phyloP scores from a whole-genome alignment of 2,888 invertebrate genomes.

The Eupithecia inturbata region DNA sequence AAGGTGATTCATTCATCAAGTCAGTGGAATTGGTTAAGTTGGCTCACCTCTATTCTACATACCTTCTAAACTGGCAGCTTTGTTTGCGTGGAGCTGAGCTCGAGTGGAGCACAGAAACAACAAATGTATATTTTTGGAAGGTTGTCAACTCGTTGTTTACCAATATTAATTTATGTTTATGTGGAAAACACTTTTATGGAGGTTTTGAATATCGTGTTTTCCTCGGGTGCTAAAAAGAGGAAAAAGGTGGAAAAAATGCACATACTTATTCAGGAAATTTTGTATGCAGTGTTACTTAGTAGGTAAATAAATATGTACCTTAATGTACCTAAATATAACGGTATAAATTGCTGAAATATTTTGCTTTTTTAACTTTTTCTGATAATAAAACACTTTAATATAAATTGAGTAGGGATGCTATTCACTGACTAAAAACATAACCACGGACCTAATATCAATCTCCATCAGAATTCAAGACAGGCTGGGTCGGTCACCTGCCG shows the following conservation, averaged over 20 bases:
- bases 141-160: conserved; percentile 63
- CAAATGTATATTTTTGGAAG: conserved; percentile 60
- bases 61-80: conserved; percentile 43
- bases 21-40: conserved; percentile 50
- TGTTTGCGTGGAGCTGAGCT: conserved; percentile 50
- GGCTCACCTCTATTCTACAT: conserved; percentile 47
- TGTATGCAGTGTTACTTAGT: background rate
- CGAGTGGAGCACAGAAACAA: conserved; percentile 51
- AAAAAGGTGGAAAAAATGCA: background rate
- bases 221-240: background rate
- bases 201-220: conserved; percentile 40
- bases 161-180: conserved; percentile 57
- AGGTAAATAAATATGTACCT: background rate
- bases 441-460: conserved; percentile 37
- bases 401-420: conserved; percentile 10
- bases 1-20: conserved; percentile 53
- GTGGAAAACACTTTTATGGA: conserved; percentile 50
- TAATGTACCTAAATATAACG: background rate
- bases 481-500: conserved; percentile 40
- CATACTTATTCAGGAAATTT: background rate
- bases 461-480: conserved; percentile 46
- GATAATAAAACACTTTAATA: background rate
- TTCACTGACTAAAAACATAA: conserved; percentile 16
- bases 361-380: background rate
- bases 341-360: background rate